Evolutionary conservation across 2,797 vertebrate species (phyloP).

Genomic region (Smutsia gigantea): DNA sequence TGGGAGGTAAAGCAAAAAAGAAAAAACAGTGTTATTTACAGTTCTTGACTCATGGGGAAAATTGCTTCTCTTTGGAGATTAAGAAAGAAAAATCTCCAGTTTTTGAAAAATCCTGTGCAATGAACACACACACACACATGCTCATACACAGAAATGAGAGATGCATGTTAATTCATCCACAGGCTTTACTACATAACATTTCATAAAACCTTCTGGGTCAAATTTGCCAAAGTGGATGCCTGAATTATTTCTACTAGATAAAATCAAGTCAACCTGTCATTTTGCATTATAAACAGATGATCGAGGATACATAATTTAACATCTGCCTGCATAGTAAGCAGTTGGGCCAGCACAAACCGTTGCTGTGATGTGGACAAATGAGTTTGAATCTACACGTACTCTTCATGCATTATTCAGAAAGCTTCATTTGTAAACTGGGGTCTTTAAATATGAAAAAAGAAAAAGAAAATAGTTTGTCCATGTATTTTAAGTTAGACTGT

Average conservation of each 20-base stretch:
- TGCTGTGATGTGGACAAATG: constrained; percentile 24
- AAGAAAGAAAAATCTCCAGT: background rate
- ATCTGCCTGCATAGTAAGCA: constrained; percentile 49
- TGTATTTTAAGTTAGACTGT: constrained; percentile 6
- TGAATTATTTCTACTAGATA: constrained; percentile 54
- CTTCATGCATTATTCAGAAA: constrained; percentile 48
- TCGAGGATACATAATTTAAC: background rate
- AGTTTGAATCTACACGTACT: background rate
- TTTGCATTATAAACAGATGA: constrained; percentile 65
- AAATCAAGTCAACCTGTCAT: constrained; percentile 65
- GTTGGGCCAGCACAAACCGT: background rate
- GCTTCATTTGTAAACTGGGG: constrained; percentile 12
- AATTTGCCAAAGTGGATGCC: constrained; percentile 44
- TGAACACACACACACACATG: background rate
- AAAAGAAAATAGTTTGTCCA: background rate
- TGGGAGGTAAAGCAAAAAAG: constrained; percentile 1
- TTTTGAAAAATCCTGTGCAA: background rate
- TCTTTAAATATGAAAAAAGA: background rate
- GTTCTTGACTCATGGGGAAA: constrained; percentile 35
- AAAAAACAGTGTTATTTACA: constrained; percentile 30
- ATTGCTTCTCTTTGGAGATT: background rate
- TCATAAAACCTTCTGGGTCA: constrained; percentile 56
- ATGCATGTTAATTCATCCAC: constrained; percentile 55
- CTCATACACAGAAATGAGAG: background rate
- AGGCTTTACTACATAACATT: constrained; percentile 37